Conservation (phyloP, 1,140 invertebrate species). For the Neodiprion virginianus region DNA sequence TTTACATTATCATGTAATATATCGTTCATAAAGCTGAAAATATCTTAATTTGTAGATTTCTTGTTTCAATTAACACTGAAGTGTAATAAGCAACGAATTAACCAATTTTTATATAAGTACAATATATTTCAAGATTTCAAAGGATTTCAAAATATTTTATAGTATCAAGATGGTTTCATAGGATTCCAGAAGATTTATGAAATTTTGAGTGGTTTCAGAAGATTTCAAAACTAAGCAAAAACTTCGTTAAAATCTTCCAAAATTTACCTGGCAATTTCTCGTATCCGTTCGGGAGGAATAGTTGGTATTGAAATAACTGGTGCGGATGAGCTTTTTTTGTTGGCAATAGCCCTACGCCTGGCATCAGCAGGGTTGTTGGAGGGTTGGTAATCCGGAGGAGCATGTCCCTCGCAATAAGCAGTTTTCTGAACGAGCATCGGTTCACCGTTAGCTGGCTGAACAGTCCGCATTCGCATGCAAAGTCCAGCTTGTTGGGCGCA, state of each 20-base stretch:
- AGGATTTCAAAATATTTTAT: too few relatives aligned
- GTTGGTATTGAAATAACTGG: slow-evolving; percentile 94
- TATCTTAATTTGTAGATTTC: too few relatives aligned
- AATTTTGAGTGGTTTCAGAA: background rate
- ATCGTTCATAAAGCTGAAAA: too few relatives aligned
- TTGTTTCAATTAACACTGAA: too few relatives aligned
- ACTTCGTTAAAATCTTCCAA: background rate
- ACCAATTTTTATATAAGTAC: too few relatives aligned
- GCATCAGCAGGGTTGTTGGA: slow-evolving; percentile 58
- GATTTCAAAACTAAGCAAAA: background rate
- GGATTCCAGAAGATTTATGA: slow-evolving; percentile 1
- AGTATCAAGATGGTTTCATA: background rate
- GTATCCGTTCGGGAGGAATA: slow-evolving; percentile 87
- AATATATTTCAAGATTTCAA: too few relatives aligned
- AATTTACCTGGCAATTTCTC: slow-evolving; percentile 75
- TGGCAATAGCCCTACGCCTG: slow-evolving; percentile 71
- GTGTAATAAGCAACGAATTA: too few relatives aligned
- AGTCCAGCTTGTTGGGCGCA: slow-evolving; percentile 97
- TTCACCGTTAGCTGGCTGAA: slow-evolving; percentile 74
- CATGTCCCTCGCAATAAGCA: slow-evolving; percentile 95
- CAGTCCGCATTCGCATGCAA: slow-evolving; percentile 96
- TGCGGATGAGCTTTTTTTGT: slow-evolving; percentile 85
- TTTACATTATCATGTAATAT: too few relatives aligned
- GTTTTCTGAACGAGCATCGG: slow-evolving; percentile 90
- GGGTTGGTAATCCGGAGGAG: slow-evolving; percentile 76